These are phyloP conservation scores for Caenorhabditis elegans DNA, from an alignment of 1,140 invertebrate genomes.

Conservation along the genomic window WBcel235 BX284604.4:14814501-14815000, in stretches of 20 bases:
- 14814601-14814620: too few relatives aligned
- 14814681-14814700: too few relatives aligned
- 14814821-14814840: neutral
- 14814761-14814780: neutral
- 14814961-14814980: neutral
- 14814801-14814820: neutral
- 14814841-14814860: constrained; percentile 9
- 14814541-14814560: too few relatives aligned
- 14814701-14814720: too few relatives aligned
- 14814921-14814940: neutral
- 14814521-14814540: too few relatives aligned
- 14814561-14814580: too few relatives aligned
- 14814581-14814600: too few relatives aligned
- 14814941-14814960: neutral
- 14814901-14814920: neutral
- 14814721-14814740: neutral
- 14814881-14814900: neutral
- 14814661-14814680: too few relatives aligned
- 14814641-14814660: too few relatives aligned
- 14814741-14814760: constrained; percentile 1
- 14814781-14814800: neutral
- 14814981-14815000: neutral
- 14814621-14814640: too few relatives aligned
- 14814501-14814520: too few relatives aligned
- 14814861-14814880: neutral